Base-by-base conservation (phyloP, 2,113 vertebrate species). In the Serinus canaria region DNA sequence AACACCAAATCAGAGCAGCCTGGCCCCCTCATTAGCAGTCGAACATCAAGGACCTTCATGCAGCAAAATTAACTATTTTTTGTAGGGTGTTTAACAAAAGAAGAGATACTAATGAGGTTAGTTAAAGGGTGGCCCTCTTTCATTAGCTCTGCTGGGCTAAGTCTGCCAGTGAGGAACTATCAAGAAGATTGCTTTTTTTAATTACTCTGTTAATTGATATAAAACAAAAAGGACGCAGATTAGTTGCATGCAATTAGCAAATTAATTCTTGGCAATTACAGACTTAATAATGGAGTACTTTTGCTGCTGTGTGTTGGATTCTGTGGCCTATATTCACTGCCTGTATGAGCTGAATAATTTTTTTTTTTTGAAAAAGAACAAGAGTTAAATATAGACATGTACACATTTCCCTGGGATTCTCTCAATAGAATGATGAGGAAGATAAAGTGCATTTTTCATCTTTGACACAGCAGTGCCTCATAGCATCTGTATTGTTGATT, bases 141-240 rank as follows among this genome's bases (percentile, higher is more conserved):
- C 89, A 86, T 97, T 96, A 97, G 95, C 96, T 94, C 90, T 87
- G 92, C 94, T 84, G 79, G 92, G 94, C 95, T 77, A 80, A 85
- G 94, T 95, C 96, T 96, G 96, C 96, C 96, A 91, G 96, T 94
- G 94, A 97, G 95, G 95, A 95, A 95, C 83, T 62, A 92, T 92
- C 91, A 87, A 88, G 92, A 96, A 97, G 97, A 97, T 96, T 96
- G 97, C 97, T 97, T 97, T 98, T 98, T 99, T 98, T 98, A 99
- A 99, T 99, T 98, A 98, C 98, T 98, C 97, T 98, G 98, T 98
- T 99, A 99, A 99, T 99, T 99, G 98, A 98, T 98, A 98, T 98
- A 98, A 98, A 98, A 99, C 99, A 98, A 98, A 99, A 98, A 98
- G 98, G 98, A 97, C 75, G 87, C 97, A 97, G 98, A 98, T 98